Conservation (phyloP, 2,888 invertebrate species). For the Agapostemon virescens region DNA sequence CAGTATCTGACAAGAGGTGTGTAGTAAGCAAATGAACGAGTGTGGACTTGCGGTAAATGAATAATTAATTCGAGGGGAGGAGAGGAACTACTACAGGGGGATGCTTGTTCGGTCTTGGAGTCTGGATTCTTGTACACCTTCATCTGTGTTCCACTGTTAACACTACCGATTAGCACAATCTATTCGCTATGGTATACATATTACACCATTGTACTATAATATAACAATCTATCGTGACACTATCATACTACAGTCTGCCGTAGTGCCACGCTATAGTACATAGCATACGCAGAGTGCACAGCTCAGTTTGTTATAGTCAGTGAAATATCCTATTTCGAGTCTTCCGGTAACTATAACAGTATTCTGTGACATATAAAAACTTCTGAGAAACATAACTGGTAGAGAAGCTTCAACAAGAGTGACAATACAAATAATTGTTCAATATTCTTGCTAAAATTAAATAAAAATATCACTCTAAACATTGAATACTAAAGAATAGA, state of each 20-base stretch:
- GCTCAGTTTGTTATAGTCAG: not conserved
- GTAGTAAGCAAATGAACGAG: constrained; percentile 70
- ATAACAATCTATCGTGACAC: constrained; percentile 16
- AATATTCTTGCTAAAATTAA: not conserved
- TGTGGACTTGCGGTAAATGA: constrained; percentile 71
- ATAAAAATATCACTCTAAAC: not conserved
- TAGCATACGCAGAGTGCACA: constrained; percentile 9
- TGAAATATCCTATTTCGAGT: not conserved
- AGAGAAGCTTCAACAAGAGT: no score
- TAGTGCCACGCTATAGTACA: constrained; percentile 41
- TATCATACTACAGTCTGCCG: constrained; percentile 37
- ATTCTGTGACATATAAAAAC: no score
- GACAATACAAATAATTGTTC: not conserved
- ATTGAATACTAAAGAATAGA: not conserved
- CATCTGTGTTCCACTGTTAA: constrained; percentile 1
- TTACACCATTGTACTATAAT: constrained; percentile 39
- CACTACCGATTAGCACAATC: not conserved
- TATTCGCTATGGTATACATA: constrained; percentile 15
- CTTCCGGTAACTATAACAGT: no score
- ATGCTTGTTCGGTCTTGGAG: constrained; percentile 71
- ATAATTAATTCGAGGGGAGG: constrained; percentile 65
- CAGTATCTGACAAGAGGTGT: constrained; percentile 72
- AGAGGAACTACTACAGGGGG: constrained; percentile 66
- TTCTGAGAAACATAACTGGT: no score
- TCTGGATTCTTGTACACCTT: constrained; percentile 67